These are phyloP conservation scores for Prenolepis imparis DNA, from an alignment of 2,888 invertebrate genomes.

Conservation along the genomic window DNA sequence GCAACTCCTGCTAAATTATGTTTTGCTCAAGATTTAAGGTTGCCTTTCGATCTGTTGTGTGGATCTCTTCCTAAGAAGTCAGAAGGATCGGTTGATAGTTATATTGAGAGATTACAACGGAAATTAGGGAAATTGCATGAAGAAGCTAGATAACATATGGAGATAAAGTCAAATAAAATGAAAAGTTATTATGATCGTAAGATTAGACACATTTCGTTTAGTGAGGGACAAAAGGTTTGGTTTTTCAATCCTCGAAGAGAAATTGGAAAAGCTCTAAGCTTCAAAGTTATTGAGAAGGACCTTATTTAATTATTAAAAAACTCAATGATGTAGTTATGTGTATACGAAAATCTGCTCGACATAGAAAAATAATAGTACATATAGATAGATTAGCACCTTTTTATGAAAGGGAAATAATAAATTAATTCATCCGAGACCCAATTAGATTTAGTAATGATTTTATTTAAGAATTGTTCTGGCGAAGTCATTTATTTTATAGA, in stretches of 20 bases:
- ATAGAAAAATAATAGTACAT: not conserved
- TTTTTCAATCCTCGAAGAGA: not conserved
- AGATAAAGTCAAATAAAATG: too few relatives aligned
- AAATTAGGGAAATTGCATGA: too few relatives aligned
- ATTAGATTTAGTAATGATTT: too few relatives aligned
- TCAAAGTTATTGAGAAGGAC: slow-evolving; percentile 10
- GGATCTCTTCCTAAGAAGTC: too few relatives aligned
- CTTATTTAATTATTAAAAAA: not conserved
- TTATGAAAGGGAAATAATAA: not conserved
- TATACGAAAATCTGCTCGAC: not conserved
- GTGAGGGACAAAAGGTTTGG: not conserved
- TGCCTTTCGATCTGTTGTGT: not conserved
- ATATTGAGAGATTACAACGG: too few relatives aligned
- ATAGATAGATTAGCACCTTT: not conserved
- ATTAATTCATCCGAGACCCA: too few relatives aligned
- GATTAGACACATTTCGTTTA: not conserved
- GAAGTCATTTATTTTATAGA: too few relatives aligned
- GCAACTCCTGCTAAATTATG: too few relatives aligned
- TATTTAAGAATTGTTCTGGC: too few relatives aligned
- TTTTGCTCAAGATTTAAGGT: too few relatives aligned
- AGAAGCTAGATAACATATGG: too few relatives aligned
- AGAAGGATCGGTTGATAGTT: too few relatives aligned
- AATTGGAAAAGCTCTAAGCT: slow-evolving; percentile 11
- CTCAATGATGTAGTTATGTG: not conserved
- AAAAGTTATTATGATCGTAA: not conserved